Base-by-base conservation (phyloP, 2,113 vertebrate species). In the Microcebus ravelobensis region DNA sequence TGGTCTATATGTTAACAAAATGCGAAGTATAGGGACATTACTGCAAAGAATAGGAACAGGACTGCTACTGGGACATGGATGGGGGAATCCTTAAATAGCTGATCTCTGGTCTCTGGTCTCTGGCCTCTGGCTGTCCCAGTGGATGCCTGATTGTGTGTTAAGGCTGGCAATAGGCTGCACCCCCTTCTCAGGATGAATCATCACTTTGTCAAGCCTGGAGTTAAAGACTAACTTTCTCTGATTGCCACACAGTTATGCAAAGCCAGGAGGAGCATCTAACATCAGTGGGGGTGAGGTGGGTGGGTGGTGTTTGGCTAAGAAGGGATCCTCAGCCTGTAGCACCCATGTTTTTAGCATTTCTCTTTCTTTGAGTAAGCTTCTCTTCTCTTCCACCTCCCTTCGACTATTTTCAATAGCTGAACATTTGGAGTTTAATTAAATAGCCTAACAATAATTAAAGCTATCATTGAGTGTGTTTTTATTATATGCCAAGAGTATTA, bases 101-200 rank as follows among this genome's bases (percentile, higher is more conserved):
- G 97, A 93, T 81, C 50, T 21, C 96, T 70, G 82, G 59, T 96
- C 87, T 94, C 89, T 97, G 97, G 94, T 80, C 50, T 21, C 96
- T 68, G 82, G 59, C 96, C 87, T 94, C 83, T 8, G 89, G 50
- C 97, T 79, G 61, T 93, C 90, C 90, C 57, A 79, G 82, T 98
- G 98, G 95, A 95, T 98, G 96, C 91, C 68, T 80, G 91, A 52
- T 83, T 97, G 93, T 98, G 95, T 94, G 95, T 81, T 95, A 94
- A 96, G 89, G 95, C 97, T 97, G 96, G 86, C 90, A 97, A 29
- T 70, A 63, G 90, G 79, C 97, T 96, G 80, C 87, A 94, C 45
- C 77, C 94, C 82, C 83, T 97, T 94, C 97, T 81, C 15, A 34
- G 73, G 87, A 82, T 98, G 98, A 98, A 97, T 98, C 97, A 97